Percentiles rank a stretch among this genome's conserved stretches.
Evolutionary conservation across 2,797 vertebrate species (phyloP).

Genomic region (Pteropus rufus): DNA sequence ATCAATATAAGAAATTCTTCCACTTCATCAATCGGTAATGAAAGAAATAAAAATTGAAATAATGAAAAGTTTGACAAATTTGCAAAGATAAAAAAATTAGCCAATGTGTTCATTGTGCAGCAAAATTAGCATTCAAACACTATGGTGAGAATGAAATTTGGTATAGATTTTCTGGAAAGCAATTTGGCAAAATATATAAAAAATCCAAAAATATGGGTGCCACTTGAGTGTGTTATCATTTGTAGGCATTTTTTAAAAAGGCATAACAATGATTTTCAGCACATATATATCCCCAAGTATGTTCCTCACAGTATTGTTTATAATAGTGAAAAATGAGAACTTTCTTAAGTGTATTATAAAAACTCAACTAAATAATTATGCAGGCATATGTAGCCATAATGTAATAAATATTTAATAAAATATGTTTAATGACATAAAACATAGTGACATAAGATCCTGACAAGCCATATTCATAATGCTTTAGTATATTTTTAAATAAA

Average conservation of each 20-base stretch:
- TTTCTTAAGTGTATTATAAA: not conserved
- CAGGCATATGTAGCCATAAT: not conserved
- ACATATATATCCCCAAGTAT: not conserved
- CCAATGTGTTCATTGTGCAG: too few species aligned
- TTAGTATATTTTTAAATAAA: not conserved
- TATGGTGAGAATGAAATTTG: not conserved
- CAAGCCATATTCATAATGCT: not conserved
- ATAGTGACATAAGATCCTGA: not conserved
- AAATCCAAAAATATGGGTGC: not conserved
- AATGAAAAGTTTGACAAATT: not conserved
- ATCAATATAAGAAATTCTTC: not conserved
- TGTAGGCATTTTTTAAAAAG: not conserved
- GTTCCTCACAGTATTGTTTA: not conserved
- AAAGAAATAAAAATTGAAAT: not conserved
- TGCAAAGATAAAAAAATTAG: not conserved
- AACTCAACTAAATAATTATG: not conserved
- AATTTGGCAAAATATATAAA: not conserved
- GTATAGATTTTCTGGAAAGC: not conserved
- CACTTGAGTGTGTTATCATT: not conserved
- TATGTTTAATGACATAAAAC: not conserved
- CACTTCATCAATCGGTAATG: not conserved
- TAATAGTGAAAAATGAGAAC: not conserved
- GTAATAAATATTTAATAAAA: not conserved
- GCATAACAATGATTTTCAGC: not conserved
- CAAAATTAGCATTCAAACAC: not conserved